These are phyloP conservation scores for Percina caprodes DNA, from an alignment of 2,113 vertebrate species.

Conservation along the genomic window DNA sequence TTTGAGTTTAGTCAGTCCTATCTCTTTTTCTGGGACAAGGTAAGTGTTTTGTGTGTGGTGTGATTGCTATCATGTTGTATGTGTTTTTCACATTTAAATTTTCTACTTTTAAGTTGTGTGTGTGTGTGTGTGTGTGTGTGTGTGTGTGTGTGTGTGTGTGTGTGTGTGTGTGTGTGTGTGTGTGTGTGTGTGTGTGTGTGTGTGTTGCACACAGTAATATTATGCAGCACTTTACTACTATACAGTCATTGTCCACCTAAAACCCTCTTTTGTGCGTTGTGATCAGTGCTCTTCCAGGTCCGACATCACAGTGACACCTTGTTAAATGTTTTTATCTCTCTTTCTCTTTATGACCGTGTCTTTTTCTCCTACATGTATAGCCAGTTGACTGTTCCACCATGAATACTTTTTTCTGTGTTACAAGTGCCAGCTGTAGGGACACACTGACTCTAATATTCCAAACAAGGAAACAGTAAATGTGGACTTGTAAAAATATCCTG, in stretches of 20 bases:
- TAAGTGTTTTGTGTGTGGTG: slow-evolving; percentile 72
- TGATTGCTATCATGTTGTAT: background rate
- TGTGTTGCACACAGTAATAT: background rate
- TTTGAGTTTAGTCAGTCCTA: slow-evolving; percentile 99
- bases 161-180: too few relatives aligned
- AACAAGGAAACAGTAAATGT: background rate
- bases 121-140: too few relatives aligned
- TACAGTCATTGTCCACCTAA: slow-evolving; percentile 50
- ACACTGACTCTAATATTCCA: background rate
- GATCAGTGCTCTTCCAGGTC: slow-evolving; percentile 19
- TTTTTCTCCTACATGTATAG: slow-evolving; percentile 4
- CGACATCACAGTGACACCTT: slow-evolving; percentile 39
- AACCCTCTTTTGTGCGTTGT: slow-evolving; percentile 51
- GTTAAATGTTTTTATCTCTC: background rate
- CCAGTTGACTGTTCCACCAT: background rate
- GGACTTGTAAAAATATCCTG: background rate
- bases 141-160: too few relatives aligned
- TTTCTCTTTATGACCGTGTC: background rate
- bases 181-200: background rate
- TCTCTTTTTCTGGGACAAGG: slow-evolving; percentile 99
- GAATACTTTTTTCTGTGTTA: background rate
- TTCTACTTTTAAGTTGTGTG: background rate
- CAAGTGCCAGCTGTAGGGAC: background rate
- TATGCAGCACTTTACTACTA: slow-evolving; percentile 20
- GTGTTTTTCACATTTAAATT: too few relatives aligned